phyloP scores from a whole-genome alignment of 2,113 vertebrate genomes.

The Myanophis thanlyinensis region DNA sequence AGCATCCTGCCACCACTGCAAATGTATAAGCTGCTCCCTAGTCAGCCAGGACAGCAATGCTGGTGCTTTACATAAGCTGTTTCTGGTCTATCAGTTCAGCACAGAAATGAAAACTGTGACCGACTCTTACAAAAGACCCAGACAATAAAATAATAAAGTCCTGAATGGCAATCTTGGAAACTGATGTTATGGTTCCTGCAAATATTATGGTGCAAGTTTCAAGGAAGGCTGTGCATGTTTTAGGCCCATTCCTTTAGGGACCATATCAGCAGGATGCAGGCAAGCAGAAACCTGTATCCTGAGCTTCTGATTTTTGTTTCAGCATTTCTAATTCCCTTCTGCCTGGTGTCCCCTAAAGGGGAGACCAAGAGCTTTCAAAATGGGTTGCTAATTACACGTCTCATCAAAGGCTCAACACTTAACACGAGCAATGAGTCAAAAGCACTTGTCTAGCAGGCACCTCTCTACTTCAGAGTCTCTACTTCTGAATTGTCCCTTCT shows the following conservation, averaged over 20 bases:
- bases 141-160: neutral
- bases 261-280: neutral
- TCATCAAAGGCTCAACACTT: slow-evolving; percentile 62
- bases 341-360: slow-evolving; percentile 47
- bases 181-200: neutral
- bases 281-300: slow-evolving; percentile 1
- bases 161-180: neutral
- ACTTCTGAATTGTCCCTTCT: slow-evolving; percentile 52
- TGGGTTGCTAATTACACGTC: slow-evolving; percentile 62
- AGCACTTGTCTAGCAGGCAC: slow-evolving; percentile 54
- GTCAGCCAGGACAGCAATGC: neutral
- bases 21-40: neutral
- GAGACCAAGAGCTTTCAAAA: slow-evolving; percentile 58
- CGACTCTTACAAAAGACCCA: too few relatives aligned
- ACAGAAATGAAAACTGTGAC: neutral
- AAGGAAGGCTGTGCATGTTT: rapidly evolving
- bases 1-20: neutral
- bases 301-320: slow-evolving; percentile 50
- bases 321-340: slow-evolving; percentile 59
- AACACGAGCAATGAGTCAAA: slow-evolving; percentile 42
- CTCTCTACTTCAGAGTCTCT: slow-evolving; percentile 49
- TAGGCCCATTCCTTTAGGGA: slow-evolving; percentile 29
- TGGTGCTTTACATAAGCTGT: neutral
- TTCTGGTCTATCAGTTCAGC: neutral
- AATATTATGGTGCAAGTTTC: neutral